These are phyloP conservation scores for Neoarius graeffei DNA, from an alignment of 2,113 vertebrate genomes.

Conservation along the genomic window DNA sequence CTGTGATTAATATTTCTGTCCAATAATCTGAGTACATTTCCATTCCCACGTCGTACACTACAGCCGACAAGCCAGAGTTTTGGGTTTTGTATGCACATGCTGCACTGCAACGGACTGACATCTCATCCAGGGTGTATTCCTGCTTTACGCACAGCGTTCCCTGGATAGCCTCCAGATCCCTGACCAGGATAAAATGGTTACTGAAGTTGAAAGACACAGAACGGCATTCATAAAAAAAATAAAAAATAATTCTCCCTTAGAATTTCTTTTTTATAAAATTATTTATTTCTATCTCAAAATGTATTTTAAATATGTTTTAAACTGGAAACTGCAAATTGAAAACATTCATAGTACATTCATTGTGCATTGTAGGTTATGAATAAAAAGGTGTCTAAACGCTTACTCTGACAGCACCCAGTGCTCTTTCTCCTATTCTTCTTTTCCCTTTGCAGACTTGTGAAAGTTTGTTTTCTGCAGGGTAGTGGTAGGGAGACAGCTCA, in stretches of 20 bases:
- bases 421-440: not conserved
- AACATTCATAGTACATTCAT: not conserved
- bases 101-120: not conserved
- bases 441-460: constrained; percentile 21
- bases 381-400: constrained; percentile 17
- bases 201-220: not conserved
- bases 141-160: not conserved
- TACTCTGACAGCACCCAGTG: constrained; percentile 16
- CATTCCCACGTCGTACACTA: not conserved
- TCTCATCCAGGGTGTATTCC: not conserved
- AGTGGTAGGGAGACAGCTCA: not conserved
- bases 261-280: not conserved
- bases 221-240: not conserved
- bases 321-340: not conserved
- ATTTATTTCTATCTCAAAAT: not conserved
- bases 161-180: not conserved
- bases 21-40: not conserved
- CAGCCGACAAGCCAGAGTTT: not conserved
- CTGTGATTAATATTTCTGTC: not conserved
- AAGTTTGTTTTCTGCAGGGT: constrained; percentile 27
- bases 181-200: not conserved
- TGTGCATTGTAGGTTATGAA: not conserved
- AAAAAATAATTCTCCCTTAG: not conserved
- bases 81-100: not conserved
- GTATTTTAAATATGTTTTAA: not conserved